Evolutionary conservation across 1,140 invertebrate genomes (phyloP).

Genomic region (Lepidurus couesii): DNA sequence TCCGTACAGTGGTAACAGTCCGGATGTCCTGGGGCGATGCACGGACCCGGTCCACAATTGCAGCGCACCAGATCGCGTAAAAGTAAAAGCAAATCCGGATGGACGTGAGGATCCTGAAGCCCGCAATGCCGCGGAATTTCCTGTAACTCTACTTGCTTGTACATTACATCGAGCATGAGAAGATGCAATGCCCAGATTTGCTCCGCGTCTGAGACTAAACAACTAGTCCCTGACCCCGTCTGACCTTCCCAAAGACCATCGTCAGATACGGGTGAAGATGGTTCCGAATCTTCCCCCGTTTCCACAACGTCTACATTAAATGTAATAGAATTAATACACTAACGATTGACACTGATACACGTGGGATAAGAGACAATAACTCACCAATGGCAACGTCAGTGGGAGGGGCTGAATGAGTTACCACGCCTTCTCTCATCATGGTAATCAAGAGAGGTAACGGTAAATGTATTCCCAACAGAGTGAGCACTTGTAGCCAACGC

Average conservation of each 20-base stretch:
- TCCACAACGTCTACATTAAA: background rate
- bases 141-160: conserved; percentile 95
- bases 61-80: conserved; percentile 68
- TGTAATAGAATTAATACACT: background rate
- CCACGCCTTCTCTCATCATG: conserved; percentile 79
- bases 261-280: background rate
- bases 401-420: conserved; percentile 41
- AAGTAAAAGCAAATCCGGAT: conserved; percentile 67
- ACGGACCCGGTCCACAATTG: conserved; percentile 51
- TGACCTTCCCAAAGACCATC: background rate
- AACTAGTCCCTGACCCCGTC: conserved; percentile 49
- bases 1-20: conserved; percentile 90
- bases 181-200: conserved; percentile 78
- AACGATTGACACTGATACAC: background rate
- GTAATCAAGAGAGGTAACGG: conserved; percentile 76
- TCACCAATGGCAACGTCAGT: background rate
- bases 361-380: background rate
- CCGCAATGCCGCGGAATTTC: conserved; percentile 77
- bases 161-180: conserved; percentile 88
- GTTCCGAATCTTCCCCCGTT: background rate
- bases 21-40: conserved; percentile 43
- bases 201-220: conserved; percentile 39
- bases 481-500: conserved; percentile 84
- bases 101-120: conserved; percentile 63
- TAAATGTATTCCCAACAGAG: conserved; percentile 80